Base-by-base conservation (phyloP, 2,888 invertebrate species). In the Drosophila imparisetae region DNA sequence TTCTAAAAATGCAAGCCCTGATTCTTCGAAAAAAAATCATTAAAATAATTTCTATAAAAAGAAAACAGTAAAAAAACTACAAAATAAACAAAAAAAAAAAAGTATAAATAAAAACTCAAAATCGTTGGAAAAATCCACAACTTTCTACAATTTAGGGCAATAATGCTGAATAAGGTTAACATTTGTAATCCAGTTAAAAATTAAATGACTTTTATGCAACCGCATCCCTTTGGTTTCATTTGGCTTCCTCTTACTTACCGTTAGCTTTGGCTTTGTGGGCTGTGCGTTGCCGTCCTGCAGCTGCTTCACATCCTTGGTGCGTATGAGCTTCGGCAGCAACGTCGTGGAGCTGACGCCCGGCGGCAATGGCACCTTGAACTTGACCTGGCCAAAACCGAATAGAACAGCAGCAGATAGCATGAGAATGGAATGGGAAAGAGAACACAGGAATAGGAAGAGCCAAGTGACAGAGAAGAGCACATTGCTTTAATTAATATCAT, bases 321-420 rank as follows among this genome's bases (percentile, higher is more conserved):
- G 95, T 91, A 97, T 97, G 77, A 97, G 94, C 93, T 96, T 97
- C 66, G 96, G 95, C 93, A 97, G 96, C 75, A 97, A 93, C 83
- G 96, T 95, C 90, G 96, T 95, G 61, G 91, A 91, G 63, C 92
- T 92, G 65, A 93, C 93, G 67, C 93, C 93, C 66, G 92, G 92
- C 60, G 93, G 93, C 84, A 92, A 88, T 71, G 93, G 93, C 83
- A 93, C 86, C 88, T 91, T 92, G 80, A 93, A 91, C 90, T 93
- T 93, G 86, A 93, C 91, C 92, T 92, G 84, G 32, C 53, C 54
- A 64, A 90, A 84, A 52, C 24, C 36, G 27, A 27, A 38, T 30
- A 29, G 36, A 49, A 24, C 15, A 50, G 21, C 8, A 55, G 30
- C 50, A 61, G 21, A 24, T 40, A 71, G 34, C 49, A 49, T 49